Evolutionary conservation across 1,140 invertebrate genomes (phyloP).

Genomic region (Calephelis nemesis): DNA sequence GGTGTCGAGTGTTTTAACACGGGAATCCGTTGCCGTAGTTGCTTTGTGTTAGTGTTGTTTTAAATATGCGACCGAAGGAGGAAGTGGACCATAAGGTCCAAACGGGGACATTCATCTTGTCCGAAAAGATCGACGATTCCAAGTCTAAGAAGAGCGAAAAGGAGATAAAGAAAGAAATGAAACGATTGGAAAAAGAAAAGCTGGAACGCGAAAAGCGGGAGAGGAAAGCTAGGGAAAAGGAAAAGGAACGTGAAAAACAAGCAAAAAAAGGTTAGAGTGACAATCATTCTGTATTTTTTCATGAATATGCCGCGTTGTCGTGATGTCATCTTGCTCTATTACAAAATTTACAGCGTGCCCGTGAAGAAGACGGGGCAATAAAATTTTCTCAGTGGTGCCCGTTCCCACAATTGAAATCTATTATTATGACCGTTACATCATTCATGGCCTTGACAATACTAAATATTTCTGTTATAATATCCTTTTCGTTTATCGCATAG

Average conservation of each 20-base stretch:
- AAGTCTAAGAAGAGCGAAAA: conserved; percentile 75
- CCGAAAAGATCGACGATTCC: conserved; percentile 77
- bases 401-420: conserved; percentile 48
- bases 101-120: conserved; percentile 75
- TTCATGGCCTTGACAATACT: conserved; percentile 53
- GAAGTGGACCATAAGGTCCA: conserved; percentile 66
- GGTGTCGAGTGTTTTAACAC: conserved; percentile 58
- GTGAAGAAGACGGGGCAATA: conserved; percentile 39
- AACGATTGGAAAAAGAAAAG: conserved; percentile 74
- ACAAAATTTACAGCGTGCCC: conserved; percentile 40
- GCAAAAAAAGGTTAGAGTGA: conserved; percentile 74
- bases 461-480: conserved; percentile 45
- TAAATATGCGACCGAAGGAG: conserved; percentile 73
- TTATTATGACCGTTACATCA: conserved; percentile 62
- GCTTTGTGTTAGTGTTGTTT: conserved; percentile 49
- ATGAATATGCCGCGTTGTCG: conserved; percentile 36
- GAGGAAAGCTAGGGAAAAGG: conserved; percentile 77
- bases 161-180: conserved; percentile 78
- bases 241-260: conserved; percentile 74
- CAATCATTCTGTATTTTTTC: conserved; percentile 12
- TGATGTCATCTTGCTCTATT: conserved; percentile 54
- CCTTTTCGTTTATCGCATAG: conserved; percentile 9
- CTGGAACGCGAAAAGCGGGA: conserved; percentile 75
- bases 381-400: conserved; percentile 46
- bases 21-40: conserved; percentile 50